These are phyloP conservation scores for Philereme vetulata DNA, from an alignment of 2,888 invertebrate species.

Conservation along the genomic window DNA sequence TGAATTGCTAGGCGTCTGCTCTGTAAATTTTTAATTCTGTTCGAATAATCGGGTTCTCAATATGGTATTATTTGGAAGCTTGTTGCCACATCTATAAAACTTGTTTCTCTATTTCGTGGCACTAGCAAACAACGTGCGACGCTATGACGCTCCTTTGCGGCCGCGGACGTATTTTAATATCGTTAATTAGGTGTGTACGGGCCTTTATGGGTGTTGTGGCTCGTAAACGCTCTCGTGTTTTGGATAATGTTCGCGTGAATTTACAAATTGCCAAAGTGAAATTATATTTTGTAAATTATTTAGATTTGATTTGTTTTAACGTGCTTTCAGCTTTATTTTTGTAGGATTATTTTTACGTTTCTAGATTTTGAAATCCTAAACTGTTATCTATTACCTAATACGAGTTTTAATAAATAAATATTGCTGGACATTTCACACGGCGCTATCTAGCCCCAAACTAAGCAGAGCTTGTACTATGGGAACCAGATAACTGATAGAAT, in stretches of 20 bases:
- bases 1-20: no score
- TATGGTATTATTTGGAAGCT: background rate
- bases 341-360: no score
- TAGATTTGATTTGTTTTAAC: conserved; percentile 24
- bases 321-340: no score
- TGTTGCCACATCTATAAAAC: conserved; percentile 9
- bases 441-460: no score
- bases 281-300: conserved; percentile 42
- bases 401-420: no score
- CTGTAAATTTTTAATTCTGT: no score
- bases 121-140: conserved; percentile 65
- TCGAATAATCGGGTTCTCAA: no score
- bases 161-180: conserved; percentile 79
- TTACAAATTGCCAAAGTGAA: conserved; percentile 43
- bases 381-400: no score
- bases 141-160: conserved; percentile 77
- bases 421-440: no score
- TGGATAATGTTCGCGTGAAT: conserved; percentile 51
- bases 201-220: conserved; percentile 55
- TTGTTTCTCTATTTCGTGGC: conserved; percentile 10
- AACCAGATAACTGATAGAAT: no score
- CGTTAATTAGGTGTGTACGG: conserved; percentile 81
- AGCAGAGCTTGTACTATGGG: no score
- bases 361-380: no score
- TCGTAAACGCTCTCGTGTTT: conserved; percentile 50